Conservation (phyloP, 2,888 invertebrate species). For the Ischnus inquisitorius region DNA sequence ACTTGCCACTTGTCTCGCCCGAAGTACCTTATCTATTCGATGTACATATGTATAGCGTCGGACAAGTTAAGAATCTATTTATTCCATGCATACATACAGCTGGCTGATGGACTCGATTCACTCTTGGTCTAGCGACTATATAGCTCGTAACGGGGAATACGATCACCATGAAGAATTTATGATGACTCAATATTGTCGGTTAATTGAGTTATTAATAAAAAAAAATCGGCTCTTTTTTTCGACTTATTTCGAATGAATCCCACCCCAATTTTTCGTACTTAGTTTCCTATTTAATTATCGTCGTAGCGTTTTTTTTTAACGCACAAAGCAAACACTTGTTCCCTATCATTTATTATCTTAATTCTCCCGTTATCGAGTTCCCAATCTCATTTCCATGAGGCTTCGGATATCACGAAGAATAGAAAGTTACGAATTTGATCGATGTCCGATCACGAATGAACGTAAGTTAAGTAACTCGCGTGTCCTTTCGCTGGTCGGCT, state of each 20-base stretch:
- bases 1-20: conserved; percentile 8
- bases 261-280: not conserved
- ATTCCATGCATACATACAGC: not conserved
- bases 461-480: not conserved
- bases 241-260: not conserved
- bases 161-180: not conserved
- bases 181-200: not conserved
- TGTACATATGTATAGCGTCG: not conserved
- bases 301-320: not conserved
- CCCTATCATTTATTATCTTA: not conserved
- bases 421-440: not conserved
- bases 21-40: conserved; percentile 11
- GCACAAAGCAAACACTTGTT: not conserved
- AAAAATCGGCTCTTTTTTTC: not conserved
- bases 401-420: not conserved
- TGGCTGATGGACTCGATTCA: conserved; percentile 15
- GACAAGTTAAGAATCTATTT: not conserved
- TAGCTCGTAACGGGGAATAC: not conserved
- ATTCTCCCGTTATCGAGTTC: not conserved
- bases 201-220: not conserved
- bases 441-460: not conserved
- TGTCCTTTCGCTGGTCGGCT: too few species aligned
- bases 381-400: not conserved
- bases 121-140: not conserved
- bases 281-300: too few species aligned